Evolutionary conservation across 1,140 invertebrate genomes (phyloP), one percentile per base, ranked within the genome.

Genomic region (Diploscapter pachys): DNA sequence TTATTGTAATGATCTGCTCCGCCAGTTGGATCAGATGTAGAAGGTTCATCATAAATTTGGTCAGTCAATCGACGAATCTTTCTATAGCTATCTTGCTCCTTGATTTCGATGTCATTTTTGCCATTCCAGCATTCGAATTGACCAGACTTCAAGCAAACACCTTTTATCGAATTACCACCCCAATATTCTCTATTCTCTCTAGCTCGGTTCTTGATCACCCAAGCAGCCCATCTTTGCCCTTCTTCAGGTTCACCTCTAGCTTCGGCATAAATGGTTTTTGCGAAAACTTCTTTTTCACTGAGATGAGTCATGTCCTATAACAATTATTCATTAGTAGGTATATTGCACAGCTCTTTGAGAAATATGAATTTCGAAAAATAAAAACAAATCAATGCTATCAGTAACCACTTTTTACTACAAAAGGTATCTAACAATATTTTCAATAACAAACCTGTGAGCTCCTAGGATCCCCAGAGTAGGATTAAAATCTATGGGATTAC

Each of bases 91-190:
- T 13, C 6, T 6, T 13, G 8, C 2, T 65, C 63, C 0, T 50
- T 68, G 51, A 68, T 68, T 2, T 50, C 6, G 50, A 68, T 54
- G 50, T 68, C 6, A 6, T 68, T 2, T 53, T 2, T 54, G 6
- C 48, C 51, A 48, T 68, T 68, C 66, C 66, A 68, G 66, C 66
- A 68, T 48, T 54, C 48, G 51, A 68, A 68, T 54, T 68, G 66
- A 6, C 2, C 0, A 2, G 66, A 55, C 2, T 68, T 0, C 5
- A 5, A 11, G 51, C 66, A 68, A 2, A 68, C 66, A 8, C 2
- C 66, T n/a, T 0, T 53, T 13, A 68, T 53, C 6, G 0, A 1
- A 53, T 6, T 52, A 1, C 66, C 66, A 5, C 66, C 66, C 66
- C 66, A 68, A 48, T 68, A 68, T 9, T 0, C 0, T 2, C 2